Evolutionary conservation across 2,797 vertebrate species (phyloP), one percentile per base, ranked within the genome.

Genomic region (Crax fasciolata): DNA sequence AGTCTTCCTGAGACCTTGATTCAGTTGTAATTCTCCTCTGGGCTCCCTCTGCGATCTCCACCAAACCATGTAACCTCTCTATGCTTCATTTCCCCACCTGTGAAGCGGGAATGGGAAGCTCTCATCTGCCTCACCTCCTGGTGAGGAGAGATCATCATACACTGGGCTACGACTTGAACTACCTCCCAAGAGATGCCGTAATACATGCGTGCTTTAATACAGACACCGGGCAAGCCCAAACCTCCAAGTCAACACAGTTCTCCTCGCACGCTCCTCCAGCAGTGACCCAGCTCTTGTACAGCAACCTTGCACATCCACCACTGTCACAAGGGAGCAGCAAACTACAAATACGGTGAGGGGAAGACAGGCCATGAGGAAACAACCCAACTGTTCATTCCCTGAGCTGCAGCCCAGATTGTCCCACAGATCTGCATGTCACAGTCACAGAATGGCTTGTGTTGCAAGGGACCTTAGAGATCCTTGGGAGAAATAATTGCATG

Each of bases 141-240:
- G 72, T 0, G 0, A 61, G 21, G 16, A 0, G 19, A 87, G 54
- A 54, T 44, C 38, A 52, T 49, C 0, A 1, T 41, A 30, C 3
- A 52, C 44, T 0, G 0, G 27, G 23, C 51, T 28, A 28, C 0
- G 0, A 35, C 62, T 61, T 58, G 41, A 71, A 4, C 59, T 17
- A 71, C 48, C 11, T 51, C 58, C 55, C 61, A 17, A 62, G 48
- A 16, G 28, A 35, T 72, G 39, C 51, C 49, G 9, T 13, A 41
- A 54, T 1, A 4, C 1, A 6, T 0, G 2, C 7, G 38, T 39
- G 44, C 28, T 65, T 85, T 55, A 51, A 55, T 38, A 87, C 27
- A 72, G 46, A 52, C 43, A 55, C 0, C 0, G 35, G 38, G 27
- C 61, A 85, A 84, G 68, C 10, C 18, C 35, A 32, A 59, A 12